Percentiles rank a stretch among this genome's conserved stretches.
Conservation (phyloP, 2,113 vertebrate genomes). For the Pollimyrus isidori region DNA sequence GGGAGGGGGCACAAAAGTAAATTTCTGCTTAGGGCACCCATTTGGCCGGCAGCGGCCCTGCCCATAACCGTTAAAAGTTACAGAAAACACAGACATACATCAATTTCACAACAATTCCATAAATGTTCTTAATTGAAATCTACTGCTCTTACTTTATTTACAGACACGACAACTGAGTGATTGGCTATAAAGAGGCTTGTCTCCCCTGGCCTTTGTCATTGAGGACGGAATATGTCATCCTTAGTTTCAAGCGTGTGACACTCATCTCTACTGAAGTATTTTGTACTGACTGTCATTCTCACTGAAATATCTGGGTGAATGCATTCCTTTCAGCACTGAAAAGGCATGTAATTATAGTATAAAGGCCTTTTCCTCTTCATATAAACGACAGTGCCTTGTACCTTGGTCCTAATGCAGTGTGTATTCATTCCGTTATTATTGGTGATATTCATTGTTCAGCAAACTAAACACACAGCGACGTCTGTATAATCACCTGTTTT, state of each 20-base stretch:
- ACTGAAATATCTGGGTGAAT: background rate
- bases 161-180: background rate
- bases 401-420: background rate
- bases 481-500: background rate
- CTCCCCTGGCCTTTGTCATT: background rate
- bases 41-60: no score
- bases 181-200: background rate
- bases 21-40: no score
- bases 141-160: background rate
- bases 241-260: background rate
- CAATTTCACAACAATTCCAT: background rate
- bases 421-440: background rate
- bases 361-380: background rate
- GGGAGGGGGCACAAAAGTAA: no score
- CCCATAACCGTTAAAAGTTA: background rate
- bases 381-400: background rate
- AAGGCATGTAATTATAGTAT: background rate
- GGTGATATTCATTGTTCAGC: background rate
- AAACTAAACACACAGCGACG: background rate
- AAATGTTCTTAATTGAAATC: background rate
- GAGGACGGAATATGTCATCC: background rate
- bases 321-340: background rate
- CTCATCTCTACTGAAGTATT: background rate
- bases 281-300: background rate
- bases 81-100: background rate